Percentiles rank a stretch among this genome's conserved stretches.
phyloP scores from a whole-genome alignment of 2,797 vertebrate genomes.

The Tokudaia muenninki region DNA sequence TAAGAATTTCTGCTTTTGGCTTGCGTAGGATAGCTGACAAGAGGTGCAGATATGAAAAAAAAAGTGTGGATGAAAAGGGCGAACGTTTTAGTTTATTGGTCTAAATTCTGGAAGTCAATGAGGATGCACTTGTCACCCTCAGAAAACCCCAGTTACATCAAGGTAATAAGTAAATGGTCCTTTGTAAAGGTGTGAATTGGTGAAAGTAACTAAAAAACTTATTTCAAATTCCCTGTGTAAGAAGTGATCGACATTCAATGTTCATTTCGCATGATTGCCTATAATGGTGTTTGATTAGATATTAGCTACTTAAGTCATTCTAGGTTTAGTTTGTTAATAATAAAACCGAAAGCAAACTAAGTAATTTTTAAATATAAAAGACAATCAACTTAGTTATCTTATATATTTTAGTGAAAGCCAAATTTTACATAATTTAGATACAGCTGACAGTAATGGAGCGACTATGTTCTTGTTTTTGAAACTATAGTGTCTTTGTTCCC shows the following conservation, averaged over 20 bases:
- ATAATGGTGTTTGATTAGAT: background rate
- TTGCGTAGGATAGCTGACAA: background rate
- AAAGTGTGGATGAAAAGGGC: background rate
- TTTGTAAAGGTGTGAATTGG: background rate
- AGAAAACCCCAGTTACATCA: background rate
- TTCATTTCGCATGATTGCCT: background rate
- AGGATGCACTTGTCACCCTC: background rate
- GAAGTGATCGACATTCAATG: background rate
- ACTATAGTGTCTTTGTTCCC: too few species aligned
- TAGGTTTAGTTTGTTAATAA: background rate
- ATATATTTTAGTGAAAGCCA: background rate
- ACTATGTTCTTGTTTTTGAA: background rate
- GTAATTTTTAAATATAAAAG: background rate
- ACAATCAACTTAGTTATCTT: background rate
- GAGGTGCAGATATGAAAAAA: too few species aligned
- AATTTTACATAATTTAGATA: background rate
- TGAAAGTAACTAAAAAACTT: background rate
- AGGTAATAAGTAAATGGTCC: background rate
- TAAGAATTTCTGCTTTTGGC: background rate
- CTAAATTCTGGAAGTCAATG: background rate
- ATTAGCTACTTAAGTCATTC: background rate
- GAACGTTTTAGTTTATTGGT: background rate
- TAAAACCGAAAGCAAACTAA: background rate
- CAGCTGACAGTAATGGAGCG: background rate
- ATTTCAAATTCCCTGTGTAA: background rate